These are phyloP conservation scores for Microtus richardsoni DNA, from an alignment of 2,113 vertebrate species.

Conservation along the genomic window DNA sequence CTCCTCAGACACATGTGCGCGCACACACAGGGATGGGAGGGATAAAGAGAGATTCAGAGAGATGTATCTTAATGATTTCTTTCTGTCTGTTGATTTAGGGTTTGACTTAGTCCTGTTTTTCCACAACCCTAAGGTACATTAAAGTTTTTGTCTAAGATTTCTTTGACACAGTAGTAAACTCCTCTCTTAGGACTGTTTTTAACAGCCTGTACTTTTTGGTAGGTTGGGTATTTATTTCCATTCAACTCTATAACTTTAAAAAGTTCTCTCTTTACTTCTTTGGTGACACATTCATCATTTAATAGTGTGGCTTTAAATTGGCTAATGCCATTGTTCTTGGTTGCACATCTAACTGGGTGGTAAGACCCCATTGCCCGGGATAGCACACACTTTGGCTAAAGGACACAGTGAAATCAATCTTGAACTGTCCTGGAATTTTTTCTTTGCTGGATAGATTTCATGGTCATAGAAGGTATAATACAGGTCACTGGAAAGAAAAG, in stretches of 20 bases:
- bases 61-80: neutral
- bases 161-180: neutral
- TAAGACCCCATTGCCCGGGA: neutral
- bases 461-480: neutral
- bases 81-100: neutral
- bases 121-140: neutral
- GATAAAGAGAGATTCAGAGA: neutral
- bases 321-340: too few relatives aligned
- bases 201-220: too few relatives aligned
- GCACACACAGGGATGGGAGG: neutral
- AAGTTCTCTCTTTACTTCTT: neutral
- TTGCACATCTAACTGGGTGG: neutral
- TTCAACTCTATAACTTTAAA: neutral
- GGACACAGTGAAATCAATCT: neutral
- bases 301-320: neutral
- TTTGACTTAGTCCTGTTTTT: neutral
- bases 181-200: neutral
- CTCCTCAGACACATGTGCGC: too few relatives aligned
- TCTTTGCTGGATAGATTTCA: neutral
- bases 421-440: neutral
- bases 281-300: neutral
- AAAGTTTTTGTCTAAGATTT: neutral
- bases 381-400: neutral
- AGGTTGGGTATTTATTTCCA: neutral
- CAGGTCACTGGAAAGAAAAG: neutral